Conservation (phyloP, 2,113 vertebrate genomes). For the Polyodon spathula region DNA sequence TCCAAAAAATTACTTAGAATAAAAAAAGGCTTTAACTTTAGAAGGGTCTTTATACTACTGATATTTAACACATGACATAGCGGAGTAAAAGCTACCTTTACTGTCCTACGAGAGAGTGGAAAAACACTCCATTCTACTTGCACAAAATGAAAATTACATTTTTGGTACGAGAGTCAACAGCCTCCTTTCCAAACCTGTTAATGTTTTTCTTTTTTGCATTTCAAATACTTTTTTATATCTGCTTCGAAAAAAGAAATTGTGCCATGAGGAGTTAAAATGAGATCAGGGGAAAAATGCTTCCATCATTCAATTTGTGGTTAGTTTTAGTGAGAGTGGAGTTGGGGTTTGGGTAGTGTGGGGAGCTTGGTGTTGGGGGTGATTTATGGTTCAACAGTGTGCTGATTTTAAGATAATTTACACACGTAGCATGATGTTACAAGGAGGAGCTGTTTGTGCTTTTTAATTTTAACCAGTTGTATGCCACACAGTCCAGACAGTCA, state of each 20-base stretch:
- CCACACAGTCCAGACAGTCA: too few species aligned
- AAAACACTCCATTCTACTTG: constrained; percentile 56
- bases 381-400: too few species aligned
- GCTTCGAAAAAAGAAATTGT: constrained; percentile 21
- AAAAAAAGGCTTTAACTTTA: constrained; percentile 46
- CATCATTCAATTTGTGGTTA: too few species aligned
- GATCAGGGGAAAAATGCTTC: background rate
- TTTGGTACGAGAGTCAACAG: constrained; percentile 61
- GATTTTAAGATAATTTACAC: too few species aligned
- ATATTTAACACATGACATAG: constrained; percentile 57
- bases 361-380: too few species aligned
- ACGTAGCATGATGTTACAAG: too few species aligned
- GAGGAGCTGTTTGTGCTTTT: too few species aligned
- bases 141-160: constrained; percentile 49
- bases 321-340: too few species aligned
- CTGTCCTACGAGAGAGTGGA: constrained; percentile 35
- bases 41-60: constrained; percentile 73
- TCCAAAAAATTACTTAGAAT: constrained; percentile 29
- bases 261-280: constrained; percentile 5
- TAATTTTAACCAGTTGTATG: too few species aligned
- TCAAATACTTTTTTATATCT: constrained; percentile 35
- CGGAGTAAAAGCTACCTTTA: constrained; percentile 26
- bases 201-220: constrained; percentile 46
- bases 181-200: constrained; percentile 36
- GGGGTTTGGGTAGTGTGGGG: too few species aligned